Conservation (phyloP, 2,797 vertebrate genomes). For the Esox lucius region DNA sequence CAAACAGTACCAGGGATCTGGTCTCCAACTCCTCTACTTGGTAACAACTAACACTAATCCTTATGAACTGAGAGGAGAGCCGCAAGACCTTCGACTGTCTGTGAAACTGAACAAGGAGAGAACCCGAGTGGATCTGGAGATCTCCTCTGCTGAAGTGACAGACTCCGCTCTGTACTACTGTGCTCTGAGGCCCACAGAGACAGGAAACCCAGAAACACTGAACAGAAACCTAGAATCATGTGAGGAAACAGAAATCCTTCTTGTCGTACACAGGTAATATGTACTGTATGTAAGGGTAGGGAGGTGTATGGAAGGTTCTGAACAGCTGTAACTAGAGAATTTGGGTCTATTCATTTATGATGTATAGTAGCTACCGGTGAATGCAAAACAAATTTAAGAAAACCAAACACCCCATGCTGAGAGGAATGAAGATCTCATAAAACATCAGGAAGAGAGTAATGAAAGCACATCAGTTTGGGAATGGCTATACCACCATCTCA, state of each 20-base stretch:
- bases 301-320: too few relatives aligned
- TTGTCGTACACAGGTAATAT: too few relatives aligned
- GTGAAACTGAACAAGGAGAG: not conserved
- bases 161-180: conserved; percentile 31
- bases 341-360: not conserved
- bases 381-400: too few relatives aligned
- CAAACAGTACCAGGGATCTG: not conserved
- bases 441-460: too few relatives aligned
- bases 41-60: not conserved
- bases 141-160: not conserved
- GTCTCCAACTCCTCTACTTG: not conserved
- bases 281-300: too few relatives aligned
- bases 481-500: too few relatives aligned
- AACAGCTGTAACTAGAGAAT: too few relatives aligned
- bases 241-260: too few relatives aligned
- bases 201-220: not conserved
- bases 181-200: not conserved
- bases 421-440: too few relatives aligned
- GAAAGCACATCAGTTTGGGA: too few relatives aligned
- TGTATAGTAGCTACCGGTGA: not conserved
- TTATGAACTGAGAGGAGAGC: not conserved
- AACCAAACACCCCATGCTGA: too few relatives aligned
- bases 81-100: not conserved
- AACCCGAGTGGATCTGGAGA: not conserved
- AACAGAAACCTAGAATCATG: not conserved